phyloP scores from a whole-genome alignment of 2,797 vertebrate genomes.

The Trichosurus vulpecula region DNA sequence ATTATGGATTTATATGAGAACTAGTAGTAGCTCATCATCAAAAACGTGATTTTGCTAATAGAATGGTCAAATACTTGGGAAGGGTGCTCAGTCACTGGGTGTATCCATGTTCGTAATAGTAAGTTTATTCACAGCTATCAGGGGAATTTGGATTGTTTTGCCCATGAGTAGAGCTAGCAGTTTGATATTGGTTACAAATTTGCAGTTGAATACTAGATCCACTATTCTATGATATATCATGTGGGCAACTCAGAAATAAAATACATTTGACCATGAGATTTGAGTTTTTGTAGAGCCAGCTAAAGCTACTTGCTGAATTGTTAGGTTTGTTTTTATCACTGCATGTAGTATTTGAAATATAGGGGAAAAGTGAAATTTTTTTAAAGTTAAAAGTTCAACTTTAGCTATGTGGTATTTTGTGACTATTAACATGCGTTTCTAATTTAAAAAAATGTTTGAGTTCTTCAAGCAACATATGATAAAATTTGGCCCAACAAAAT shows the following conservation, averaged over 20 bases:
- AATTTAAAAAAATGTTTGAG: not conserved
- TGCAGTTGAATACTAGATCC: conserved; percentile 23
- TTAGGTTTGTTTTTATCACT: not conserved
- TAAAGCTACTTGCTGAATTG: conserved; percentile 7
- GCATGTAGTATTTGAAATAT: not conserved
- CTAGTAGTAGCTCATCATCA: not conserved
- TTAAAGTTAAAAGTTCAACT: conserved; percentile 41
- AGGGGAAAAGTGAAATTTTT: not conserved
- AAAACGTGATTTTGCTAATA: conserved; percentile 47
- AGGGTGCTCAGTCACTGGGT: not conserved
- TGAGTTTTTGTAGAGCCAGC: conserved; percentile 32
- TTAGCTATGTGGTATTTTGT: not conserved
- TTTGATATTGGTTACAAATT: conserved; percentile 22
- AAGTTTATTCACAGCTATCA: not conserved
- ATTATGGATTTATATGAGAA: conserved; percentile 61
- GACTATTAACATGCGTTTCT: conserved; percentile 17
- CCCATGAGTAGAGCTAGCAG: conserved; percentile 24
- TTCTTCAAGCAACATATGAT: conserved; percentile 28
- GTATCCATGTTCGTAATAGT: not conserved
- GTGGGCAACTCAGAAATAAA: conserved; percentile 2
- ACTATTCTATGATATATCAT: conserved; percentile 13
- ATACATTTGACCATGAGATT: not conserved
- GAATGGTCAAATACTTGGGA: conserved; percentile 17
- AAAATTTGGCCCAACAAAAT: conserved; percentile 34
- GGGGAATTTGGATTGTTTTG: conserved; percentile 25